Conservation (phyloP, 2,888 invertebrate genomes). For the Scaptomyza polygonia region DNA sequence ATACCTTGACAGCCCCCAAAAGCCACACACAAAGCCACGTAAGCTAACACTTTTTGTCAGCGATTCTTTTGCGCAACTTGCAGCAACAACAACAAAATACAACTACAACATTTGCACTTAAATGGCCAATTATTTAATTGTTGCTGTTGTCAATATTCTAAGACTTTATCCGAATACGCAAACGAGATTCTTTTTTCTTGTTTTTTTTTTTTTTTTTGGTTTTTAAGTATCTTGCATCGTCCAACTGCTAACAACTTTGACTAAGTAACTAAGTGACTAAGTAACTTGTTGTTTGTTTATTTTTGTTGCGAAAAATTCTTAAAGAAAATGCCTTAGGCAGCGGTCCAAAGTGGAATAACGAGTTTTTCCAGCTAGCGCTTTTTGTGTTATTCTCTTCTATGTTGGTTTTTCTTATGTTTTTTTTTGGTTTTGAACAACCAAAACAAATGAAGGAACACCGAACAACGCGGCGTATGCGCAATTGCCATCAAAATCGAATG, state of each 20-base stretch:
- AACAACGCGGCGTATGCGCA: constrained; percentile 53
- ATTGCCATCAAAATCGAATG: constrained; percentile 42
- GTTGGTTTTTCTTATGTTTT: constrained; percentile 5
- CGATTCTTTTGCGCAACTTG: constrained; percentile 64
- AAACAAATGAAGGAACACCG: constrained; percentile 31
- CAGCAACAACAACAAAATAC: constrained; percentile 22
- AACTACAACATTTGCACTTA: constrained; percentile 54
- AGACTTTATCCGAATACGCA: constrained; percentile 8
- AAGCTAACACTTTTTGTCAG: constrained; percentile 66
- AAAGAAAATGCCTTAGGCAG: constrained; percentile 56
- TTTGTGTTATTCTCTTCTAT: constrained; percentile 15
- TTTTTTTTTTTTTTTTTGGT: constrained; percentile 6
- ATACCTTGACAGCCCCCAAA: constrained; percentile 75
- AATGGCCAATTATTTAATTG: constrained; percentile 72
- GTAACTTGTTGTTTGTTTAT: constrained; percentile 38
- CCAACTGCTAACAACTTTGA: neutral
- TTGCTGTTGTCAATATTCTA: constrained; percentile 26
- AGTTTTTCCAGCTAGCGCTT: constrained; percentile 60
- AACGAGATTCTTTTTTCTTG: too few species aligned
- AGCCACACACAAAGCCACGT: constrained; percentile 73
- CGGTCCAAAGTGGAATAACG: constrained; percentile 59
- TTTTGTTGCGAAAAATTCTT: constrained; percentile 61
- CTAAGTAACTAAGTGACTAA: constrained; percentile 23
- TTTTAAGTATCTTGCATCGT: neutral
- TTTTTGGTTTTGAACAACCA: constrained; percentile 23